Evolutionary conservation across 1,140 invertebrate species (phyloP), one percentile per base, ranked within the genome.

Genomic region (Adelges cooleyi): DNA sequence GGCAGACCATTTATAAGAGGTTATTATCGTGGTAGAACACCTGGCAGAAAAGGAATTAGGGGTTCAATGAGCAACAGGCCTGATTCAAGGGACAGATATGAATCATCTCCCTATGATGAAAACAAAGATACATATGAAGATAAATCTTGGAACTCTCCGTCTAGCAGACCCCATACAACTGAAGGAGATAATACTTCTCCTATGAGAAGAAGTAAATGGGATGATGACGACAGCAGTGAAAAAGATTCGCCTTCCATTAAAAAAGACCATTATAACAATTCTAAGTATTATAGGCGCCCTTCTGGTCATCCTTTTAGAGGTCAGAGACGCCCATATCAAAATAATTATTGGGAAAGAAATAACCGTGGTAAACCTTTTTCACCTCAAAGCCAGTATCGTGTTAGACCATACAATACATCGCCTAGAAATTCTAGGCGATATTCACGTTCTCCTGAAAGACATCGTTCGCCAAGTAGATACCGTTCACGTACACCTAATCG

Each of bases 301-400:
- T 29, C 25, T 46, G 42, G 25, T 18, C 17, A 62, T 22, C n/a
- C 40, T 13, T 29, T 46, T 62, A 62, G 56, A 48, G 56, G 40
- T 46, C 42, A 46, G 10, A 62, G 56, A 3, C 10, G 56, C 6
- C 56, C 56, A 10, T 62, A 62, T 8, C 56, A 62, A 62, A 62
- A 62, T 11, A 62, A 62, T 22, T 48, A 62, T 29, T 62, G 56
- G 56, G 56, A 62, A 46, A 48, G 42, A 62, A 62, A 25, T 62
- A 42, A 44, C 46, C 56, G 42, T 48, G 56, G 42, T 20, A 62
- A 42, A 48, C 42, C 42, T 3, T 17, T 29, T 3, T 62, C 56
- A 8, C 56, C 56, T 18, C 56, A 62, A 62, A 62, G 25, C 23
- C 56, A 62, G 22, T 62, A 62, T 33, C 56, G 56, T 46, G 25